phyloP scores from a whole-genome alignment of 2,888 invertebrate species.

The Lochmaea capreae region DNA sequence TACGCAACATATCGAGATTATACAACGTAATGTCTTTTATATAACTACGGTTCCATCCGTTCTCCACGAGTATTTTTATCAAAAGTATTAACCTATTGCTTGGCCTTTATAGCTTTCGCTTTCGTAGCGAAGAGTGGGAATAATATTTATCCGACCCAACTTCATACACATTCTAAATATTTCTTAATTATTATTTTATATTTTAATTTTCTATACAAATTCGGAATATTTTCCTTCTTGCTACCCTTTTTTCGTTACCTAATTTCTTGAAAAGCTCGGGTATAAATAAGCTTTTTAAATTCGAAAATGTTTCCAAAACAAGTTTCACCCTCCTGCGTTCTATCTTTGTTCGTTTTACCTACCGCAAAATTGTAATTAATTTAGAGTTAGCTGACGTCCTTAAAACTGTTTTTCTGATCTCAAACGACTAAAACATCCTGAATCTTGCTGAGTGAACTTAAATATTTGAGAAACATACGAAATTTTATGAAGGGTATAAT shows the following conservation, averaged over 20 bases:
- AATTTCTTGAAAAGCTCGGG: background rate
- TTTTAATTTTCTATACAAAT: background rate
- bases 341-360: background rate
- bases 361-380: slow-evolving; percentile 1
- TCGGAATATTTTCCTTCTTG: background rate
- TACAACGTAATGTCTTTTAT: too few species aligned
- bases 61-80: too few species aligned
- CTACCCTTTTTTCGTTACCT: background rate
- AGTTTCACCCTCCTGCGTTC: background rate
- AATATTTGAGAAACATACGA: background rate
- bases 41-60: too few species aligned
- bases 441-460: background rate
- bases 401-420: background rate
- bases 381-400: background rate
- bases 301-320: background rate
- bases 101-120: too few species aligned
- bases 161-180: too few species aligned
- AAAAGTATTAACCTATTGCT: too few species aligned
- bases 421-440: background rate
- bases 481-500: background rate
- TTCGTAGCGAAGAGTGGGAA: too few species aligned
- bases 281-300: background rate
- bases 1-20: too few species aligned
- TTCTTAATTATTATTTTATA: too few species aligned
- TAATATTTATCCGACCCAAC: too few species aligned